Base-by-base conservation (phyloP, 2,113 vertebrate genomes). In the Scartelaos histophorus region DNA sequence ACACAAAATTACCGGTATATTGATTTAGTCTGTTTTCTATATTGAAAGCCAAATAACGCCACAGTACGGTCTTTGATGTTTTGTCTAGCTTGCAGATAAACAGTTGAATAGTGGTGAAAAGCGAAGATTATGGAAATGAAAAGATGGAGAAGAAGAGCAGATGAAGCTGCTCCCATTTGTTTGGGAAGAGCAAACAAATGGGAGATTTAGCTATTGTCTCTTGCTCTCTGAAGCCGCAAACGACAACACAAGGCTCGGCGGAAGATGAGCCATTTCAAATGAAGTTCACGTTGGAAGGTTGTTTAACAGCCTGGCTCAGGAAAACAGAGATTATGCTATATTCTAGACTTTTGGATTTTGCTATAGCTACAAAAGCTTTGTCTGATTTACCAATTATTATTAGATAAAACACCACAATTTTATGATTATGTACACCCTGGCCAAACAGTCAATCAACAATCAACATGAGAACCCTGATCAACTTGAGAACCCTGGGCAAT, bases 51-150 rank as follows among this genome's bases (percentile, higher is more conserved):
- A 35, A 35, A 35, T 38, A 6, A 24, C n/a, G 22, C 46, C 45
- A 13, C 53, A 61, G 13, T 69, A 76, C 61, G 75, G 43, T 12
- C 64, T 60, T 70, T 57, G 82, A 74, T 80, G 79, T 70, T 77
- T 81, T 75, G 69, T 79, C 69, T 84, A 68, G 66, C 69, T 66
- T 0, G 21, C 34, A 71, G 74, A 82, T 79, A 72, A 79, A 82
- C 64, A 70, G 80, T 76, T 22, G 61, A 79, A 80, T 38, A 25
- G 49, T 79, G 53, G 3, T 21, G 43, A 74, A 43, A 46, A 58
- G 76, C 45, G 11, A 70, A 82, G 77, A 85, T 88, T 84, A 90
- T 79, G 71, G 67, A 62, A 69, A 75, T 85, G 80, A 67, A 77
- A 80, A 6, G 11, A 69, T 66, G 16, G 73, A 73, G 56, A 79